These are phyloP conservation scores for Paramormyrops hopkinsi DNA, from an alignment of 2,797 vertebrate genomes.

Conservation along the genomic window DNA sequence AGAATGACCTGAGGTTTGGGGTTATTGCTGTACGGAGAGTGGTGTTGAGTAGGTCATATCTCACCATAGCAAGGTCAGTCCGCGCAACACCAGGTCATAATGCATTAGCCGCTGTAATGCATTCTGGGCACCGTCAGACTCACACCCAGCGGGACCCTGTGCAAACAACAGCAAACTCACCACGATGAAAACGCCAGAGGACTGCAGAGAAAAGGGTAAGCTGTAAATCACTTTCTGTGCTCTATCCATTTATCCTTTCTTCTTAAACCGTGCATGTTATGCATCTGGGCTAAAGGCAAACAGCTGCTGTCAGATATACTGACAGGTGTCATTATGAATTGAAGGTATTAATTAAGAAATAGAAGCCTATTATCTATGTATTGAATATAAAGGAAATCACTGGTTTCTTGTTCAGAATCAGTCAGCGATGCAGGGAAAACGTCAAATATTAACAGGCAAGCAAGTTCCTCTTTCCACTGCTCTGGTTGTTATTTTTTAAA, in stretches of 20 bases:
- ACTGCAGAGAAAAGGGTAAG: not conserved
- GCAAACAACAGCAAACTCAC: not conserved
- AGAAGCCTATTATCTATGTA: not conserved
- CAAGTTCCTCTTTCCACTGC: not conserved
- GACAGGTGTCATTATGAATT: constrained; percentile 3
- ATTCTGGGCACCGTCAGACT: not conserved
- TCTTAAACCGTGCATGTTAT: not conserved
- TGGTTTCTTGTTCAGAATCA: not conserved
- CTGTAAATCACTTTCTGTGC: not conserved
- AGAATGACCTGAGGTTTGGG: not conserved
- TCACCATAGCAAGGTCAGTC: not conserved
- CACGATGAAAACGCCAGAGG: not conserved
- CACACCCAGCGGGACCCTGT: not conserved
- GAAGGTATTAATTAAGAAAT: not conserved
- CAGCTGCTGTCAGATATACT: not conserved
- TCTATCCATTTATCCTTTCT: not conserved
- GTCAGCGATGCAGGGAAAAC: not conserved
- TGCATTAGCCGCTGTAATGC: not conserved
- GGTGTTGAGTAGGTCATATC: not conserved
- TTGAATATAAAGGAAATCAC: not conserved
- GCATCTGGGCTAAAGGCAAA: not conserved
- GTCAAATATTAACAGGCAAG: not conserved
- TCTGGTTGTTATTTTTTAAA: not conserved
- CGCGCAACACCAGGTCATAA: not conserved
- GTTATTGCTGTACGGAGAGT: not conserved